Evolutionary conservation across 2,113 vertebrate species (phyloP).

Genomic region (Chascanopsetta lugubris): DNA sequence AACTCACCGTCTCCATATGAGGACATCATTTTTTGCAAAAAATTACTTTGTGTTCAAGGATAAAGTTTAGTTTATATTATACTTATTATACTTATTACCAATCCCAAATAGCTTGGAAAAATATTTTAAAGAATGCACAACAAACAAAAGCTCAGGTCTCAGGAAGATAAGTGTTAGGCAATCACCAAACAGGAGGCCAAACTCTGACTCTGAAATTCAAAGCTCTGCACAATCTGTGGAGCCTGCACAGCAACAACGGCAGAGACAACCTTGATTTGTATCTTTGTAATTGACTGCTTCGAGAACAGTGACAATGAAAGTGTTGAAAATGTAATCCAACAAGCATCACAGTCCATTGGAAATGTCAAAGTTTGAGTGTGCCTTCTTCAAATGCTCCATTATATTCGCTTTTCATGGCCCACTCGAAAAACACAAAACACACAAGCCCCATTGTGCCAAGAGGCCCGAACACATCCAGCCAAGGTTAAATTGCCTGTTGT

Average conservation of each 20-base stretch:
- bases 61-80: too few relatives aligned
- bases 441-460: conserved; percentile 20
- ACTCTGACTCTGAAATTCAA: background rate
- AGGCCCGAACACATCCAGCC: conserved; percentile 33
- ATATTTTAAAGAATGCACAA: too few relatives aligned
- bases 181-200: background rate
- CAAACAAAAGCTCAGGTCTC: too few relatives aligned
- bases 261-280: background rate
- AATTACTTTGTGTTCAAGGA: too few relatives aligned
- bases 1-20: too few relatives aligned
- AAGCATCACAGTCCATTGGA: conserved; percentile 14
- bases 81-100: too few relatives aligned
- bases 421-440: conserved; percentile 27
- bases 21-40: too few relatives aligned
- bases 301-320: background rate
- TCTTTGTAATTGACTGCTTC: background rate
- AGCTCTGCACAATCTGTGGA: background rate
- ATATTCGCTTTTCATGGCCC: conserved; percentile 39
- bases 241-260: background rate
- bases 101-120: too few relatives aligned
- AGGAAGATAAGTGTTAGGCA: background rate
- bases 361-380: conserved; percentile 44
- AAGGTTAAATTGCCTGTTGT: conserved; percentile 30
- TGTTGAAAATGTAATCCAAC: conserved; percentile 5
- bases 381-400: conserved; percentile 40